Evolutionary conservation across 2,113 vertebrate species (phyloP), one percentile per base, ranked within the genome.

Genomic region (Chrysemys picta): DNA sequence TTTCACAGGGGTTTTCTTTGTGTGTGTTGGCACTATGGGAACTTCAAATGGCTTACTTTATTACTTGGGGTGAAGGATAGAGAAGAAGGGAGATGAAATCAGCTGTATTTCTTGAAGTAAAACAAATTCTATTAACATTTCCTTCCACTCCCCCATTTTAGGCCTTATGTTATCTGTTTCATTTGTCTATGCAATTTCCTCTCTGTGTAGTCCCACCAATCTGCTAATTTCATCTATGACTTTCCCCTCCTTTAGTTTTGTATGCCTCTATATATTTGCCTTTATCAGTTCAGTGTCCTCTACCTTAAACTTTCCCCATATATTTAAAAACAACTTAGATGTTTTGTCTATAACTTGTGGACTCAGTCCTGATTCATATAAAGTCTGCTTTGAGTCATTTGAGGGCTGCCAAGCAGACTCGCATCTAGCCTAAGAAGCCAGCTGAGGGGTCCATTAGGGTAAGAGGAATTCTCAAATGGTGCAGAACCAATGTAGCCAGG

Each of bases 221-320:
- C 92, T 89, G 12, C 72, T 62, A 59, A 72, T 8, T 83, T 83
- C n/a, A 83, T 87, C 42, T 88, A 19, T 92, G 16, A 4, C 10
- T 62, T 72, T 94, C 87, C 91, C 54, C 45, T 91, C 59, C 59
- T 69, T 29, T 42, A 24, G 45, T 87, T 49, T 89, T 91, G 29
- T 83, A 42, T 85, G 25, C 17, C 6, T 21, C 91, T 80, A 49
- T 9, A 89, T 47, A 57, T 10, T 38, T 59, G 65, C 22, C 38
- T 83, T 2, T 50, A 27, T 62, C 35, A 91, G 5, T 47, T 85
- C 47, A 38, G 2, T 3, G 80, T 93, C 54, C 65, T 12, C 80
- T 89, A 85, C 27, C 80, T 94, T 90, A 47, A 0, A 79, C 59
- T 17, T 84, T 1, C 6, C 80, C 38, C 89, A 84, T 65, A 8